Conservation (phyloP, 2,113 vertebrate genomes). For the Furnarius figulus region DNA sequence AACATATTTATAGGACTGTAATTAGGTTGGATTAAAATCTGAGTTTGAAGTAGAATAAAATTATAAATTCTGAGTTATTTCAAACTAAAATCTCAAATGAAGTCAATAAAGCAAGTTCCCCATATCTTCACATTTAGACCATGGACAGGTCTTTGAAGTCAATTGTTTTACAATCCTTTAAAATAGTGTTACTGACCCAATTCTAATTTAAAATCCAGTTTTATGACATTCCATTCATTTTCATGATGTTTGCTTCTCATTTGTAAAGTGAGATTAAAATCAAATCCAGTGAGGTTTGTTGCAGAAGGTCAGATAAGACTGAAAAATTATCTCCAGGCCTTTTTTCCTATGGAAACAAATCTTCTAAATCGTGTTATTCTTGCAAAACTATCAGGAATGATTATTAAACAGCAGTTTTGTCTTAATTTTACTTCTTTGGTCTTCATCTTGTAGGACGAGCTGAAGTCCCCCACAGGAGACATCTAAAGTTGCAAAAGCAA, state of each 20-base stretch:
- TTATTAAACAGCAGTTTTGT: background rate
- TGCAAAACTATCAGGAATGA: background rate
- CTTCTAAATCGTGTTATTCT: background rate
- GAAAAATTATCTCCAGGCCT: slow-evolving; percentile 11
- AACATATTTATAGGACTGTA: background rate
- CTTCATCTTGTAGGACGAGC: background rate
- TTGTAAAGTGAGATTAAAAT: slow-evolving; percentile 8
- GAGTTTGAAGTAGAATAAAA: background rate
- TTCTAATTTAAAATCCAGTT: slow-evolving; percentile 33
- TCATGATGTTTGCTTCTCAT: background rate
- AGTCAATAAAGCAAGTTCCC: background rate
- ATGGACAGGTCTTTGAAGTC: background rate
- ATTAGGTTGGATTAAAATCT: background rate
- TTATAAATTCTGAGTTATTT: background rate
- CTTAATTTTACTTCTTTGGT: background rate
- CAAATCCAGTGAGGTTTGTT: background rate
- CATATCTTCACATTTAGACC: background rate
- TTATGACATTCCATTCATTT: slow-evolving; percentile 46
- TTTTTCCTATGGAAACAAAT: background rate
- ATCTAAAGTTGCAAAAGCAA: background rate
- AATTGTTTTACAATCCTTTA: background rate
- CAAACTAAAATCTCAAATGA: background rate
- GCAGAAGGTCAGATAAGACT: slow-evolving; percentile 22
- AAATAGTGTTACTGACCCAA: background rate
- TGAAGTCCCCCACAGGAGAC: background rate